Percentiles rank a stretch among this genome's conserved stretches.
Conservation (phyloP, 1,140 invertebrate species). For the Zelostemma sp. region DNA sequence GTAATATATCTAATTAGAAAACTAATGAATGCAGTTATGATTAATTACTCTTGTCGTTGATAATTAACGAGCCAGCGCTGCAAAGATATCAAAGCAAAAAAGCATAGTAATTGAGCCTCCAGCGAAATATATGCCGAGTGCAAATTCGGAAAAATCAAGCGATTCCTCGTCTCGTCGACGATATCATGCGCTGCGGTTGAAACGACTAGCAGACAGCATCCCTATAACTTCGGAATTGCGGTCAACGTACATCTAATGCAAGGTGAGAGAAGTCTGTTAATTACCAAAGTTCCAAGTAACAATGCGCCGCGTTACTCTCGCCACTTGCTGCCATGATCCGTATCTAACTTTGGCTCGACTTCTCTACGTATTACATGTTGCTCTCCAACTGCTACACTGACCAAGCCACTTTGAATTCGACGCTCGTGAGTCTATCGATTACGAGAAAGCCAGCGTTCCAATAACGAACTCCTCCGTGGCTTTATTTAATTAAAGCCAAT, state of each 20-base stretch:
- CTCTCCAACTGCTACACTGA: conserved; percentile 17
- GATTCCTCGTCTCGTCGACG: conserved; percentile 28
- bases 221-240: conserved; percentile 37
- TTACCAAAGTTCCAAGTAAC: conserved; percentile 47
- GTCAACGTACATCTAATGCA: conserved; percentile 35
- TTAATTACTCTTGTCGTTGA: conserved; percentile 19
- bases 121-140: conserved; percentile 14
- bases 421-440: conserved; percentile 5
- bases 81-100: not conserved
- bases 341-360: conserved; percentile 29
- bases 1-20: conserved; percentile 18
- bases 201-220: conserved; percentile 33
- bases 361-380: conserved; percentile 18
- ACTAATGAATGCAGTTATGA: conserved; percentile 9
- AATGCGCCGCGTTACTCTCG: conserved; percentile 24
- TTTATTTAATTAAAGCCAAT: not conserved
- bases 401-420: conserved; percentile 1
- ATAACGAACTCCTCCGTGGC: conserved; percentile 16
- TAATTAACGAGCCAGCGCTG: conserved; percentile 5
- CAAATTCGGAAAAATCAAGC: conserved; percentile 33
- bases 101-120: not conserved
- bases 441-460: not conserved
- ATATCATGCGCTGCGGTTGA: conserved; percentile 33
- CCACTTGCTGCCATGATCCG: conserved; percentile 32
- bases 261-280: conserved; percentile 39